phyloP scores from a whole-genome alignment of 2,797 vertebrate genomes.

The Trichosurus vulpecula region DNA sequence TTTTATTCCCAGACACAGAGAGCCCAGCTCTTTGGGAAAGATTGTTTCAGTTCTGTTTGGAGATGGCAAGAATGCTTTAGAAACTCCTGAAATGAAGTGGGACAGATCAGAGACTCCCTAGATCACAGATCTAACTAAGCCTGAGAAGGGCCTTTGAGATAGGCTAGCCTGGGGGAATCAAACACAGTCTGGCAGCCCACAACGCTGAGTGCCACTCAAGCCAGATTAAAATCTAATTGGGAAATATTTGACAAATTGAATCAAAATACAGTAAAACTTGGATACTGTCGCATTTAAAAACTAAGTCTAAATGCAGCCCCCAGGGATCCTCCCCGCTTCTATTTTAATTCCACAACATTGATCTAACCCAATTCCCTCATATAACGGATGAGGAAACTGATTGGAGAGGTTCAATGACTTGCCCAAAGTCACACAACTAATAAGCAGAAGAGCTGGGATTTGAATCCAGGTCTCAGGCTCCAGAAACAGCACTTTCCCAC shows the following conservation, averaged over 20 bases:
- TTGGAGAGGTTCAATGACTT: not conserved
- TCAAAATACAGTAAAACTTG: not conserved
- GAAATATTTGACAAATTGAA: not conserved
- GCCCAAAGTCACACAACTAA: not conserved
- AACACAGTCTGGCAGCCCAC: not conserved
- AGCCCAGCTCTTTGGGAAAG: slow-evolving; percentile 10
- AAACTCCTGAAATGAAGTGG: slow-evolving; percentile 23
- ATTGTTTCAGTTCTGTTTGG: slow-evolving; percentile 10
- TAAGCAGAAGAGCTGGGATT: not conserved
- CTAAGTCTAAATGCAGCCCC: not conserved
- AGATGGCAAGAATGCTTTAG: not conserved
- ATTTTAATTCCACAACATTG: not conserved
- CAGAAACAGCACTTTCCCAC: not conserved
- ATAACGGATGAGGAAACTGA: not conserved
- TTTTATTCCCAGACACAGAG: slow-evolving; percentile 18
- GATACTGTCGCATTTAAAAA: not conserved
- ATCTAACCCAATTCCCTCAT: not conserved
- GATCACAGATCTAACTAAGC: not conserved
- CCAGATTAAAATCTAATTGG: not conserved
- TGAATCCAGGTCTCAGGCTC: not conserved
- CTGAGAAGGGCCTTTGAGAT: not conserved
- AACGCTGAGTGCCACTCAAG: not conserved
- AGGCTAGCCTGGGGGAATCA: not conserved
- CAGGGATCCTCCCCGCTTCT: not conserved
- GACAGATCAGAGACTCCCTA: not conserved